phyloP scores from a whole-genome alignment of 1,140 invertebrate species.

The Colletes gigas region DNA sequence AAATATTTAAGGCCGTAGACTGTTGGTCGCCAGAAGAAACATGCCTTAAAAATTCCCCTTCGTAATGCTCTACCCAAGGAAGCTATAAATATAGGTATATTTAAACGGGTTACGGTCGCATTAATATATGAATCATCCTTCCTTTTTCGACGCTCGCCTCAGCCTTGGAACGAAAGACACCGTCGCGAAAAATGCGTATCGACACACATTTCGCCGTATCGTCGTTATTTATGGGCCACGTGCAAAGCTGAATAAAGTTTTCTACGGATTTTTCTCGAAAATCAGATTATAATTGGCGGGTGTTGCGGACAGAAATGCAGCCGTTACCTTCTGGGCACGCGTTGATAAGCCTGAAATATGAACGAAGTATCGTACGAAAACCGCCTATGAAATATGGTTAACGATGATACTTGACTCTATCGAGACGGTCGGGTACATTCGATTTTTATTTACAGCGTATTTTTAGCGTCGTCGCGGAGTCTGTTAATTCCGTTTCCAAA shows the following conservation, averaged over 20 bases:
- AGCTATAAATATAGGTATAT: constrained; percentile 6
- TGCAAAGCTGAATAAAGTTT: not conserved
- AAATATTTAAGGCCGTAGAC: not conserved
- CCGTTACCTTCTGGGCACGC: constrained; percentile 22
- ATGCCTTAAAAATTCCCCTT: not conserved
- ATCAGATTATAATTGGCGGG: constrained; percentile 30
- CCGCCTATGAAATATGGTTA: constrained; percentile 29
- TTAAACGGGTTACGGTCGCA: not conserved
- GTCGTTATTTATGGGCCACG: constrained; percentile 49
- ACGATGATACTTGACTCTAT: constrained; percentile 1
- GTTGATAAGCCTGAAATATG: constrained; percentile 47
- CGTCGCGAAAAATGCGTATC: constrained; percentile 51
- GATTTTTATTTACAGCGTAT: not conserved
- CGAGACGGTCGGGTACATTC: not conserved
- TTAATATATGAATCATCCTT: constrained; percentile 27
- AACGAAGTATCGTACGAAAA: constrained; percentile 31
- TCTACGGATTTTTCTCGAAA: not conserved
- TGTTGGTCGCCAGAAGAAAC: not conserved
- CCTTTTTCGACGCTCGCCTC: not conserved
- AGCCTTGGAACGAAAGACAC: constrained; percentile 30
- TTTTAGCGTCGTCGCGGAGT: not conserved
- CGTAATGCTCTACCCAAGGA: not conserved
- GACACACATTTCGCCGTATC: constrained; percentile 47
- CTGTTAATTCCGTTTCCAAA: constrained; percentile 2
- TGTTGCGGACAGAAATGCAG: not conserved